These are phyloP conservation scores for Zaprionus vittiger DNA, from an alignment of 1,140 invertebrate species.

Conservation along the genomic window DNA sequence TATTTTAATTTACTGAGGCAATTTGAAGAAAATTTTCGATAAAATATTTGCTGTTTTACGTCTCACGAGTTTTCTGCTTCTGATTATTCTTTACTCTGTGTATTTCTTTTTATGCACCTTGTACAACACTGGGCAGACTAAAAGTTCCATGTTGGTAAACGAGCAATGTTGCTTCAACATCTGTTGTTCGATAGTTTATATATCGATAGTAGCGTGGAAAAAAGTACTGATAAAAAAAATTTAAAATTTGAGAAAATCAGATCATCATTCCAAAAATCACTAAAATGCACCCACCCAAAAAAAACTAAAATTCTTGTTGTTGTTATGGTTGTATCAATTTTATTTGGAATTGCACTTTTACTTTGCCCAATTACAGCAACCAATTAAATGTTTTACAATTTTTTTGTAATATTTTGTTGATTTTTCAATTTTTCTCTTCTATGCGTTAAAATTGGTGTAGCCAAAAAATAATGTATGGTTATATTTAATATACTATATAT, in stretches of 20 bases:
- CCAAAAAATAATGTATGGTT: conserved; percentile 68
- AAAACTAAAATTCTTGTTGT: conserved; percentile 28
- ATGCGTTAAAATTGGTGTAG: conserved; percentile 69
- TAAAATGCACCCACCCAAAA: background rate
- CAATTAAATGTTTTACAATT: conserved; percentile 73
- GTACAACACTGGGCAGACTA: background rate
- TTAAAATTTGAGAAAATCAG: too few relatives aligned
- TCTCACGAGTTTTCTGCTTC: background rate
- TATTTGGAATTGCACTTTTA: conserved; percentile 77
- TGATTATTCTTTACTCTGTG: background rate
- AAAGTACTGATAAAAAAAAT: too few relatives aligned
- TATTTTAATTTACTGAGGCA: background rate
- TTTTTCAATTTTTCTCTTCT: conserved; percentile 53
- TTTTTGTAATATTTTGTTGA: conserved; percentile 46
- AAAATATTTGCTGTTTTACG: background rate
- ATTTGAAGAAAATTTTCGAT: background rate
- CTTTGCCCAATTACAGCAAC: conserved; percentile 74
- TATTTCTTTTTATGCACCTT: background rate
- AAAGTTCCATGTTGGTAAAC: background rate
- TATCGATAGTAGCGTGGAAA: background rate
- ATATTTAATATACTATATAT: conserved; percentile 44
- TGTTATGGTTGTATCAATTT: conserved; percentile 70
- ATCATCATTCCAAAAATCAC: too few relatives aligned
- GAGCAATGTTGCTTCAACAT: background rate
- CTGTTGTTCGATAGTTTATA: background rate